phyloP scores from a whole-genome alignment of 2,888 invertebrate species.

The Netelia inedita region DNA sequence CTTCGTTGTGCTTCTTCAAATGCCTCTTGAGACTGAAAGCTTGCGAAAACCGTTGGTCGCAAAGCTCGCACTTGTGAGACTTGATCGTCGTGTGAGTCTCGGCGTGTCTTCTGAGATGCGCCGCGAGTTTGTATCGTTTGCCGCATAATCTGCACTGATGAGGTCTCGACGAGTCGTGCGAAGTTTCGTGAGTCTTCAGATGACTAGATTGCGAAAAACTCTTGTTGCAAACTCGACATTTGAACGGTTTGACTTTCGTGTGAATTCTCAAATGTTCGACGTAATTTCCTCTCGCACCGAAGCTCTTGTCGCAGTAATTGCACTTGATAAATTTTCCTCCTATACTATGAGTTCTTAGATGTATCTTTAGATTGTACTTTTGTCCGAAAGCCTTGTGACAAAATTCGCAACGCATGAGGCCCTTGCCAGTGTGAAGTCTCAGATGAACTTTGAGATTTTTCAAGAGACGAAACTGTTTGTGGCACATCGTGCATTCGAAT shows the following conservation, averaged over 20 bases:
- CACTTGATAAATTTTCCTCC: constrained; percentile 80
- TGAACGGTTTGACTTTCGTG: constrained; percentile 82
- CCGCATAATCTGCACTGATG: constrained; percentile 83
- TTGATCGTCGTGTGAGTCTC: constrained; percentile 80
- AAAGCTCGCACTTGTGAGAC: constrained; percentile 84
- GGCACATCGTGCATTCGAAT: constrained; percentile 80
- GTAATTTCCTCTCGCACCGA: constrained; percentile 81
- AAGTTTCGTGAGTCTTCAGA: constrained; percentile 81
- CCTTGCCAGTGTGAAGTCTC: constrained; percentile 80
- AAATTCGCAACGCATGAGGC: constrained; percentile 81
- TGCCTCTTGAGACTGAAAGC: constrained; percentile 86
- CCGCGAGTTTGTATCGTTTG: constrained; percentile 82
- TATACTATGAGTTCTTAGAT: constrained; percentile 80
- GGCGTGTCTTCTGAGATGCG: constrained; percentile 82
- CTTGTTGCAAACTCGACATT: constrained; percentile 81
- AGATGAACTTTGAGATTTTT: constrained; percentile 81
- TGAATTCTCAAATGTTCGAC: constrained; percentile 83
- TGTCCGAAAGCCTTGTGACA: constrained; percentile 84
- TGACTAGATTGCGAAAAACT: constrained; percentile 83
- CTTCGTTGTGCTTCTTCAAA: constrained; percentile 84
- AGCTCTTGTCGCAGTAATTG: constrained; percentile 81
- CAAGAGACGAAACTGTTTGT: constrained; percentile 79
- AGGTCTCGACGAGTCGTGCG: constrained; percentile 79
- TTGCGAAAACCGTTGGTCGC: constrained; percentile 86
- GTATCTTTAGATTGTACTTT: constrained; percentile 82